phyloP scores from a whole-genome alignment of 1,140 invertebrate species.

The Acromyrmex charruanus region DNA sequence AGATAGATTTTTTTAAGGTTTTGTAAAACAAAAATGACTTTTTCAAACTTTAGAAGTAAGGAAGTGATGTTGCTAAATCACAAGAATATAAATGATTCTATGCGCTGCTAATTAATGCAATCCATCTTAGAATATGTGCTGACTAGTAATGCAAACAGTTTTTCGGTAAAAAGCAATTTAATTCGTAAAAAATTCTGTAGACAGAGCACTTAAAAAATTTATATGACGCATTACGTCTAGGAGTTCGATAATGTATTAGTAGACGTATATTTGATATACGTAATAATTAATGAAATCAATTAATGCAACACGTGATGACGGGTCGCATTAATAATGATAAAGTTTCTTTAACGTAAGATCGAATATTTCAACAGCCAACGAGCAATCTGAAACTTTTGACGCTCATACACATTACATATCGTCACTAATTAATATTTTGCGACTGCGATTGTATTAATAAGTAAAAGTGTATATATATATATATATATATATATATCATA shows the following conservation, averaged over 20 bases:
- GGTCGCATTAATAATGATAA: constrained; percentile 16
- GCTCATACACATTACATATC: neutral
- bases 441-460: neutral
- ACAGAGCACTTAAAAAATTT: neutral
- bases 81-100: neutral
- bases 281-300: constrained; percentile 27
- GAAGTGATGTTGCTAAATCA: neutral
- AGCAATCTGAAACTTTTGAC: neutral
- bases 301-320: neutral
- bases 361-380: constrained; percentile 11
- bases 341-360: constrained; percentile 8
- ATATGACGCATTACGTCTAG: neutral
- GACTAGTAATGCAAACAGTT: neutral
- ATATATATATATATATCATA: no score
- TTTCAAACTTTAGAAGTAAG: no score
- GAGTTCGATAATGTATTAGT: neutral
- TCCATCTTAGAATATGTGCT: neutral
- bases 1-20: no score
- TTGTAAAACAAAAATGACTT: no score
- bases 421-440: neutral
- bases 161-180: neutral
- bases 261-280: neutral
- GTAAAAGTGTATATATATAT: no score
- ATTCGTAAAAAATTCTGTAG: neutral
- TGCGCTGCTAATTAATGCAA: neutral